A percentile compares a stretch with the other conserved stretches of the same genome.
Conservation (phyloP, 1,140 invertebrate species). For the Neotoxoptera formosana region DNA sequence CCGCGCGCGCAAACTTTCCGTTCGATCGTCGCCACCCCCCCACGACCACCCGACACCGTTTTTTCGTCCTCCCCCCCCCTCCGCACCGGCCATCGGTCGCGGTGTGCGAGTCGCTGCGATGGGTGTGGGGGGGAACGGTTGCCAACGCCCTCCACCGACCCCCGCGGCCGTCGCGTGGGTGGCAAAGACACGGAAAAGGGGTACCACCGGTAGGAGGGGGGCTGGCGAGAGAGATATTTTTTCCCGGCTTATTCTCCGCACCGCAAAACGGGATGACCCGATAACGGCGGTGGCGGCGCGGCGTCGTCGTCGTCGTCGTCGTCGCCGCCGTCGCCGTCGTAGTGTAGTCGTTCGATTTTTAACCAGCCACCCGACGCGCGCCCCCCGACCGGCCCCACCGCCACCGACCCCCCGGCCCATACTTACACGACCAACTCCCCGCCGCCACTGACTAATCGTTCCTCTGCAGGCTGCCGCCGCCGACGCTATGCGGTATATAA, state of each 20-base stretch:
- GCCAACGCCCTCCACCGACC: slow-evolving; percentile 25
- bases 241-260: slow-evolving; percentile 41
- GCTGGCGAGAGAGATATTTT: slow-evolving; percentile 25
- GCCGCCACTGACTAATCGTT: slow-evolving; percentile 23
- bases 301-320: slow-evolving; percentile 45
- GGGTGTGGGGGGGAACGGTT: not conserved
- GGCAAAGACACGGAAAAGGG: not conserved
- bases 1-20: slow-evolving; percentile 40
- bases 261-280: slow-evolving; percentile 57
- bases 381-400: not conserved
- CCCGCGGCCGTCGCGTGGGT: not conserved
- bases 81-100: not conserved
- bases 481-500: slow-evolving; percentile 8
- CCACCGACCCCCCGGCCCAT: not conserved
- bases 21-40: slow-evolving; percentile 31
- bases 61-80: not conserved
- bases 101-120: not conserved
- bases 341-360: slow-evolving; percentile 51
- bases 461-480: not conserved
- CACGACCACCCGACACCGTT: not conserved
- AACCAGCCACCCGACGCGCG: slow-evolving; percentile 29
- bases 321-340: slow-evolving; percentile 21
- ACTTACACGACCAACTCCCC: not conserved
- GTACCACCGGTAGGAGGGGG: not conserved
- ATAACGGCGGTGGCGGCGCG: slow-evolving; percentile 38